These are phyloP conservation scores for Stenodema calcarata DNA, from an alignment of 2,888 invertebrate genomes.

Conservation along the genomic window DNA sequence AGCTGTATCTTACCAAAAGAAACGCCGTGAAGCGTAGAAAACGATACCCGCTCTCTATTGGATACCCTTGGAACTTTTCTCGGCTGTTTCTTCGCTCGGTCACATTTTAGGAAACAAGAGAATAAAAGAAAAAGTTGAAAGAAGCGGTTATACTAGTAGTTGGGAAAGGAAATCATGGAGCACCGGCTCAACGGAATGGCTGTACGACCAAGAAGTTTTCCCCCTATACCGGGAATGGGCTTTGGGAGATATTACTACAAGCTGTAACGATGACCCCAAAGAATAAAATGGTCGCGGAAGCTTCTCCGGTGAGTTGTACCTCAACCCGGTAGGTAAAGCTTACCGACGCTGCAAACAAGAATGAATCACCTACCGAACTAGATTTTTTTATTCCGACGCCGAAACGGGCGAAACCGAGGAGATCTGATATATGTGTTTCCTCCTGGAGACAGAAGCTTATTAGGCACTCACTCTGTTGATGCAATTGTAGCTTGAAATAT, in stretches of 20 bases:
- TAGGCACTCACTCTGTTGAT: too few relatives aligned
- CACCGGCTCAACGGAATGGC: neutral
- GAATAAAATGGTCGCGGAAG: neutral
- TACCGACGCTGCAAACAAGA: neutral
- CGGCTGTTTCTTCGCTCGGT: neutral
- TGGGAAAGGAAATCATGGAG: neutral
- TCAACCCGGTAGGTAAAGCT: neutral
- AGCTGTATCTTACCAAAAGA: neutral
- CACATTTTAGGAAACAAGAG: neutral
- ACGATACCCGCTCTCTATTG: neutral
- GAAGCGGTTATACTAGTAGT: neutral
- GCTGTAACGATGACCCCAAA: conserved; percentile 12
- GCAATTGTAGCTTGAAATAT: too few relatives aligned
- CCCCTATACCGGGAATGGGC: neutral
- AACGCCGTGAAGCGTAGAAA: neutral
- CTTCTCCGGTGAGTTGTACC: neutral
- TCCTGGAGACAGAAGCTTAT: too few relatives aligned
- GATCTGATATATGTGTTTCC: too few relatives aligned
- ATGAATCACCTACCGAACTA: neutral
- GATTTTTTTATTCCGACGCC: too few relatives aligned
- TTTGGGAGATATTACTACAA: conserved; percentile 7
- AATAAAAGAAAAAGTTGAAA: neutral
- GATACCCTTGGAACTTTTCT: neutral
- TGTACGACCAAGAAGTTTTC: neutral
- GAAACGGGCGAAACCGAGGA: too few relatives aligned